These are phyloP conservation scores for Lymantria dispar DNA, from an alignment of 2,888 invertebrate genomes.

Conservation along the genomic window DNA sequence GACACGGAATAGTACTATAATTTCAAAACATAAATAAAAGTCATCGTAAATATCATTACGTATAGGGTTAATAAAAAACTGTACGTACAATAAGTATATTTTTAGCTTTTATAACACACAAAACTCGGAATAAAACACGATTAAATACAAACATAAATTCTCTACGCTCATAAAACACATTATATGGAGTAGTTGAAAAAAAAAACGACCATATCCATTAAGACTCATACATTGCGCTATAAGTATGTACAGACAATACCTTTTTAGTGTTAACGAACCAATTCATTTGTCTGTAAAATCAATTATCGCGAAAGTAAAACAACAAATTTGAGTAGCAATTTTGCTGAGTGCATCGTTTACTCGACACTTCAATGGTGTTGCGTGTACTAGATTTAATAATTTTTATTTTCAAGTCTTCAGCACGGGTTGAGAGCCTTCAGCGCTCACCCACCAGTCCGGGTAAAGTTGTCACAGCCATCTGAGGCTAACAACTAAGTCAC, in stretches of 20 bases:
- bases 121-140: constrained; percentile 24
- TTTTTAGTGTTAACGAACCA: constrained; percentile 43
- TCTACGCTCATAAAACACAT: constrained; percentile 18
- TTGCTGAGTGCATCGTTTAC: constrained; percentile 63
- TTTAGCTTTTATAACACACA: neutral
- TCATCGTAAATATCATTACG: neutral
- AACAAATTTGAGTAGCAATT: constrained; percentile 59
- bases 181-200: constrained; percentile 11
- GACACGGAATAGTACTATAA: neutral
- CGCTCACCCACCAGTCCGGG: no score
- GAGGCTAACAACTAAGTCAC: no score
- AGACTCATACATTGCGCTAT: constrained; percentile 13
- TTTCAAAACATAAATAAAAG: neutral
- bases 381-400: constrained; percentile 13
- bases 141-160: constrained; percentile 22
- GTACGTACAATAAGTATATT: neutral
- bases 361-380: constrained; percentile 35
- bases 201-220: constrained; percentile 24
- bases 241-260: constrained; percentile 37
- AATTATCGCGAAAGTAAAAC: constrained; percentile 48
- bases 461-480: no score
- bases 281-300: constrained; percentile 45
- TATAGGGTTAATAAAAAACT: neutral
- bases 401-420: no score
- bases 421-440: no score